A percentile compares a stretch with the other conserved stretches of the same genome.
phyloP scores from a whole-genome alignment of 2,113 vertebrate species.

The Grallaria varia region DNA sequence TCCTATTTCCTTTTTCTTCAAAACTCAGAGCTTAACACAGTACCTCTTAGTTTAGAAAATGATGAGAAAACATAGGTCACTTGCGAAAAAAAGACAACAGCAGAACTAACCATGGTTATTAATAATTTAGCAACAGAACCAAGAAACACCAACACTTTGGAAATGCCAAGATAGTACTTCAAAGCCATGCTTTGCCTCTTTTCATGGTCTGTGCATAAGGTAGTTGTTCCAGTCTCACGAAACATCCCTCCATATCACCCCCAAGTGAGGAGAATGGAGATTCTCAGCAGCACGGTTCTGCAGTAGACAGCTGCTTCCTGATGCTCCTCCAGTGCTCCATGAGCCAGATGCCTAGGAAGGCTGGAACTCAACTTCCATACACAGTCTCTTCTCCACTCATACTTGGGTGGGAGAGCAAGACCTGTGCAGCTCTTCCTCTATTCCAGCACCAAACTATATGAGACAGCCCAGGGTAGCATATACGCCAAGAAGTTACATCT shows the following conservation, averaged over 20 bases:
- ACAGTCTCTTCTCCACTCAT: neutral
- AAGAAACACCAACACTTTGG: neutral
- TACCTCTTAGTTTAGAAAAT: neutral
- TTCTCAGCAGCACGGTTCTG: neutral
- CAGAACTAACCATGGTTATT: neutral
- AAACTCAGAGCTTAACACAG: neutral
- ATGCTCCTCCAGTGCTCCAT: neutral
- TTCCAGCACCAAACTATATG: neutral
- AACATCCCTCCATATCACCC: neutral
- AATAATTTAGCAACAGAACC: neutral
- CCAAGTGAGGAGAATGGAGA: neutral
- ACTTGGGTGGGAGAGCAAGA: neutral
- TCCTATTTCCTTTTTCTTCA: neutral
- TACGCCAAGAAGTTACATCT: neutral
- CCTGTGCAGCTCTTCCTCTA: neutral
- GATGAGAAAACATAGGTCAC: neutral
- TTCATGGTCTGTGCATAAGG: rapidly evolving
- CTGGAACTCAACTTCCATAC: neutral
- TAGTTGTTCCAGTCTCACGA: neutral
- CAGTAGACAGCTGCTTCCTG: neutral
- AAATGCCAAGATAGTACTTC: neutral
- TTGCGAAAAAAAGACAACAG: neutral
- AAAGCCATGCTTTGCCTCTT: neutral
- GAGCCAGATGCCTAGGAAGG: neutral
- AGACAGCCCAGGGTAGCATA: neutral